Conservation (phyloP, 2,888 invertebrate genomes). For the Arrhopalites spinosus region DNA sequence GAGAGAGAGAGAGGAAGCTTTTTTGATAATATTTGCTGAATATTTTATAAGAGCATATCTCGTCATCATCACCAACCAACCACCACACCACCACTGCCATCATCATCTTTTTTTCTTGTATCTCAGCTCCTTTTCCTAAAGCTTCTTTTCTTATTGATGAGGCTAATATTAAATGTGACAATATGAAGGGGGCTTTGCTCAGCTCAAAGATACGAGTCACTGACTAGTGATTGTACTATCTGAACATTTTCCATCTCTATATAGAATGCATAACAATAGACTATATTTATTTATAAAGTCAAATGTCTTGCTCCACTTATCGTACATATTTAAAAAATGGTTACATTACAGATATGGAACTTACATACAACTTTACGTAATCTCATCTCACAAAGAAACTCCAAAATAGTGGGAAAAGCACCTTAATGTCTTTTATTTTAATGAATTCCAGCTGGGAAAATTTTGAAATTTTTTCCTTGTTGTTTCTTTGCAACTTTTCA, state of each 20-base stretch:
- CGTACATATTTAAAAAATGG: not conserved
- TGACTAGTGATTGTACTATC: not conserved
- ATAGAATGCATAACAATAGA: not conserved
- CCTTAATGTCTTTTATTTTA: slow-evolving; percentile 6
- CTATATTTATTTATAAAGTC: not conserved
- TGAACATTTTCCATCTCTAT: not conserved
- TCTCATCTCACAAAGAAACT: not conserved
- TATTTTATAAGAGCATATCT: slow-evolving; percentile 26
- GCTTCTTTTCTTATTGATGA: slow-evolving; percentile 21
- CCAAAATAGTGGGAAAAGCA: too few species aligned
- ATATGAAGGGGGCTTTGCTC: slow-evolving; percentile 5
- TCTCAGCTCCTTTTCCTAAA: not conserved
- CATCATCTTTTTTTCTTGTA: not conserved
- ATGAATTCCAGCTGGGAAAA: slow-evolving; percentile 30
- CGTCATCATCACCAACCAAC: not conserved
- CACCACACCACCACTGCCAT: not conserved
- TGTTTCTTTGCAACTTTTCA: slow-evolving; percentile 19
- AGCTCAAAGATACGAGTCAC: not conserved
- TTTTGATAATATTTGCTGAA: slow-evolving; percentile 17
- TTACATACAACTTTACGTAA: not conserved
- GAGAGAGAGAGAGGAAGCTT: not conserved
- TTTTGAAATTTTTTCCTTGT: slow-evolving; percentile 28
- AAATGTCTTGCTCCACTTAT: not conserved
- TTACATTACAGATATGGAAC: not conserved
- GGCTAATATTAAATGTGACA: slow-evolving; percentile 30